Evolutionary conservation across 2,113 vertebrate species (phyloP), one percentile per base, ranked within the genome.

Genomic region (Oryzias celebensis): DNA sequence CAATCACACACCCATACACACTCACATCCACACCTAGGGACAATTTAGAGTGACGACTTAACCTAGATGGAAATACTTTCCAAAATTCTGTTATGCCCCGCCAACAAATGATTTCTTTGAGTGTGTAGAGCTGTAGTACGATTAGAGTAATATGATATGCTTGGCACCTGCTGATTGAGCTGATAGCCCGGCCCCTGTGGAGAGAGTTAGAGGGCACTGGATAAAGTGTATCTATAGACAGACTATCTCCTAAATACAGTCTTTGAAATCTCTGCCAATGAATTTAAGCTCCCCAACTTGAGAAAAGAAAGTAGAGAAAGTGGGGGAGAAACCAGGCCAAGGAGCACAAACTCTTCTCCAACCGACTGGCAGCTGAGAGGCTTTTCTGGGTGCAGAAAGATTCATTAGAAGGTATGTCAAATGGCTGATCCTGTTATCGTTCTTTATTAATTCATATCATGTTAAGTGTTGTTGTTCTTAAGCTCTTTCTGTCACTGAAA

Each of bases 171-270:
- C 61, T 45, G 55, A 81, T 62, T 22, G 52, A 68, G 61, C 36
- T 2, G 36, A 36, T 8, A 36, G 1, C 36, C 7, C 12, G 2
- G 73, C 26, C 45, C 63, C 54, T 64, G 47, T 18, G 23, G 58
- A 51, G 45, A 41, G 26, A 17, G 53, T 53, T 45, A 43, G 18
- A 0, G 46, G 14, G 42, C 26, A 28, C 26, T 28, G 26, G 26
- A 28, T 5, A 6, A 28, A 73, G 80, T 83, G 36, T 61, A 61
- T 80, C 71, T 66, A 70, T 28, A 80, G 77, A 88, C 82, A 73
- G 49, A 18, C 68, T 84, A 78, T 84, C 83, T 76, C 48, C 59
- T 83, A 75, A 78, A 77, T 62, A 75, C 81, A 84, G 83, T 72
- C 49, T 76, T 62, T 64, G 55, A 84, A 81, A 75, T 76, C 62